Evolutionary conservation across 2,888 invertebrate species (phyloP).

Genomic region (Caenorhabditis macrosperma): DNA sequence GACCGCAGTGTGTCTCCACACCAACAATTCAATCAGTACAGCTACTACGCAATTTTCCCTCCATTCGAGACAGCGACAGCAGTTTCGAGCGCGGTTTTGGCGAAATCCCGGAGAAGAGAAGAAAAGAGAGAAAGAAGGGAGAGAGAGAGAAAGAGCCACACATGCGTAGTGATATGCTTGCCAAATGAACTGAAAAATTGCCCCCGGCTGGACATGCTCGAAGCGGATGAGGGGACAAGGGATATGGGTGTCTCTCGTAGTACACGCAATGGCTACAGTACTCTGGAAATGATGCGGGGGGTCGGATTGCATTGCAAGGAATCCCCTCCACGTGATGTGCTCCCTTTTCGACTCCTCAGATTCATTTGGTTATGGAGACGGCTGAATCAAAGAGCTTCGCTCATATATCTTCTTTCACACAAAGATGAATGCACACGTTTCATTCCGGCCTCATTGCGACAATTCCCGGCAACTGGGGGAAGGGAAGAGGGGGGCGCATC

Average conservation of each 20-base stretch:
- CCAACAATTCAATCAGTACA: slow-evolving; percentile 58
- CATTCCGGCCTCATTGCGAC: slow-evolving; percentile 28
- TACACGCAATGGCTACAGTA: background rate
- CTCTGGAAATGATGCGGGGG: background rate
- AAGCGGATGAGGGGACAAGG: background rate
- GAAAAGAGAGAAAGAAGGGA: no score
- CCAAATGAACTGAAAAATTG: slow-evolving; percentile 46
- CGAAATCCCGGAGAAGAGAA: slow-evolving; percentile 12
- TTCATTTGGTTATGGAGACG: slow-evolving; percentile 31
- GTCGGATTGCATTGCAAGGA: slow-evolving; percentile 9
- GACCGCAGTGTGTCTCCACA: slow-evolving; percentile 41
- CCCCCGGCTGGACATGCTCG: background rate
- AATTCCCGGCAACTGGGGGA: slow-evolving; percentile 20
- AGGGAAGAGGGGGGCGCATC: slow-evolving; percentile 9
- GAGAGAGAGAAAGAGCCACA: slow-evolving; percentile 23
- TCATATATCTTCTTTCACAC: slow-evolving; percentile 53
- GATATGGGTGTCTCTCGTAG: background rate
- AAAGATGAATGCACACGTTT: slow-evolving; percentile 12
- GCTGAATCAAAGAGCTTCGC: slow-evolving; percentile 20
- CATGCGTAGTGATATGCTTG: slow-evolving; percentile 27
- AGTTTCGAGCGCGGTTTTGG: slow-evolving; percentile 20
- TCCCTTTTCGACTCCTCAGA: slow-evolving; percentile 11
- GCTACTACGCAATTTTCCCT: slow-evolving; percentile 55
- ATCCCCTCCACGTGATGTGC: background rate
- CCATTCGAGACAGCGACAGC: slow-evolving; percentile 30